Conservation (phyloP, 2,888 invertebrate genomes). For the Tetrapedia diversipes region DNA sequence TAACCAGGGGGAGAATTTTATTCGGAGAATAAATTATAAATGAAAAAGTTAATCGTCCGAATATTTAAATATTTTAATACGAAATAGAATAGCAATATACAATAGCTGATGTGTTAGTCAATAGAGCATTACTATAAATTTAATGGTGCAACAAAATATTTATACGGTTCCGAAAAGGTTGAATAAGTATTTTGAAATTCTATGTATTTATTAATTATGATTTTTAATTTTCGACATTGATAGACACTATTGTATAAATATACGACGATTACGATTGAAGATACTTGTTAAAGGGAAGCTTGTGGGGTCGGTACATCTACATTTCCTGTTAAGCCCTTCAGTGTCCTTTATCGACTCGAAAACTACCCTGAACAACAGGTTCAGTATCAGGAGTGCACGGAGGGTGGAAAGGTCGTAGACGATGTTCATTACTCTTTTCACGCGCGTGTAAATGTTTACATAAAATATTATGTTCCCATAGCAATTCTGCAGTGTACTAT, state of each 20-base stretch:
- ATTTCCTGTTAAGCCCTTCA: slow-evolving; percentile 3
- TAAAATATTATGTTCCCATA: too few species aligned
- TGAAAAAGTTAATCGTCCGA: background rate
- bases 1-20: background rate
- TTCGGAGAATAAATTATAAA: background rate
- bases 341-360: slow-evolving; percentile 40
- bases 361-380: slow-evolving; percentile 36
- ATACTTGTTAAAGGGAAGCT: too few species aligned
- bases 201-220: too few species aligned
- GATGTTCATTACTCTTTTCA: slow-evolving; percentile 42
- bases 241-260: too few species aligned
- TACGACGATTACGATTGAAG: too few species aligned
- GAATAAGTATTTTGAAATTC: too few species aligned
- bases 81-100: too few species aligned
- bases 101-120: too few species aligned
- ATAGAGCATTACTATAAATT: too few species aligned
- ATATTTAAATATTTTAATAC: background rate
- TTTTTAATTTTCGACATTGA: background rate
- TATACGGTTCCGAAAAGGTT: too few species aligned
- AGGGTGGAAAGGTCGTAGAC: slow-evolving; percentile 46
- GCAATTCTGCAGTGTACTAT: background rate
- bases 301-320: background rate
- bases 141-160: too few species aligned
- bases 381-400: slow-evolving; percentile 67
- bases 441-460: background rate